A percentile compares a stretch with the other conserved stretches of the same genome.
Evolutionary conservation across 2,797 vertebrate genomes (phyloP).

Genomic region (Micropoecilia bifurca): DNA sequence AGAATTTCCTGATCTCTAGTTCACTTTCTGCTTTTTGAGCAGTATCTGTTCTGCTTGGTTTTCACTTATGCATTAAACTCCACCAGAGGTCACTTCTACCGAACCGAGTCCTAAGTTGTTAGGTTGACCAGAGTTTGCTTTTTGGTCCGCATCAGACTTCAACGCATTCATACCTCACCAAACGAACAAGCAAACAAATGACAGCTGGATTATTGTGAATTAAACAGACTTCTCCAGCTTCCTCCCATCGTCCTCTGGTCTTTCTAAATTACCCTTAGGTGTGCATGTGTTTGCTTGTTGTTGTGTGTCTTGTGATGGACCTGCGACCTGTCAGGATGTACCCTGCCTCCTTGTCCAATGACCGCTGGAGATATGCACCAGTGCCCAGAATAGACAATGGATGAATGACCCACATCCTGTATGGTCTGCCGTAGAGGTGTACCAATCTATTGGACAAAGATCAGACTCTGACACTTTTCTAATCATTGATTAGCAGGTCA

Average conservation of each 20-base stretch:
- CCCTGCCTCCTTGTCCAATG: background rate
- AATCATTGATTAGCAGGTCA: background rate
- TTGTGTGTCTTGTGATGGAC: background rate
- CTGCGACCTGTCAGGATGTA: background rate
- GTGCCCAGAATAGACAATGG: background rate
- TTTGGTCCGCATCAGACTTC: too few species aligned
- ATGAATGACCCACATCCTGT: conserved; percentile 10
- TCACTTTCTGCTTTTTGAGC: too few species aligned
- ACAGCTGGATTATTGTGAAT: too few species aligned
- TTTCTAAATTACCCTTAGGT: background rate
- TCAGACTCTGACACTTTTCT: background rate
- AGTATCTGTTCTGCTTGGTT: too few species aligned
- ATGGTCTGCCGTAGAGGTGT: conserved; percentile 31
- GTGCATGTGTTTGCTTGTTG: background rate
- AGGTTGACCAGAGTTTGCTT: too few species aligned
- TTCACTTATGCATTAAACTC: too few species aligned
- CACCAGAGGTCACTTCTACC: too few species aligned
- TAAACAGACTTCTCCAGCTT: background rate
- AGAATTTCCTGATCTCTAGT: too few species aligned
- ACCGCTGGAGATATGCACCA: background rate
- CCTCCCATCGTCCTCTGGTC: background rate
- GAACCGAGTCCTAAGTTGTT: too few species aligned
- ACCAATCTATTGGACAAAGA: background rate
- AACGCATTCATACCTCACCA: too few species aligned
- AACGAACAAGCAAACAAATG: too few species aligned